Evolutionary conservation across 2,113 vertebrate species (phyloP).

Genomic region (Scortum barcoo): DNA sequence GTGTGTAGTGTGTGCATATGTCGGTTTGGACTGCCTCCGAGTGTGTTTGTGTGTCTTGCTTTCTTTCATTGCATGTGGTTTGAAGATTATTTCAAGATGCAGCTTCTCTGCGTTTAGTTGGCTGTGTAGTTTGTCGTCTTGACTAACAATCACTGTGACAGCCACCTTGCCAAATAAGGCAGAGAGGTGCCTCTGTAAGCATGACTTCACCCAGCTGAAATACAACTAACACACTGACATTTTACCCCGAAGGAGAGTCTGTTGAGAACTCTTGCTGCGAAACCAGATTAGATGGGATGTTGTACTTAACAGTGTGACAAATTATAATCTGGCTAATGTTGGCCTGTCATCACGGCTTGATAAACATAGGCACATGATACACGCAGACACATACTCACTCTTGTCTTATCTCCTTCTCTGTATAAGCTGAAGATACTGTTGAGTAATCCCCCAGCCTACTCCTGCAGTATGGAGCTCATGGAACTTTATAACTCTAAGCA

Average conservation of each 20-base stretch:
- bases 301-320: conserved; percentile 32
- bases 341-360: conserved; percentile 40
- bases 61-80: conserved; percentile 56
- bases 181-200: neutral
- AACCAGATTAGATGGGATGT: conserved; percentile 39
- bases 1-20: neutral
- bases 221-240: conserved; percentile 1
- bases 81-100: conserved; percentile 11
- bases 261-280: conserved; percentile 13
- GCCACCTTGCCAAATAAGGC: neutral
- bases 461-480: neutral
- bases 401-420: conserved; percentile 33
- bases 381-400: conserved; percentile 17
- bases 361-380: conserved; percentile 11
- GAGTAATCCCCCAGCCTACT: neutral
- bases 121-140: conserved; percentile 21
- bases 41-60: conserved; percentile 13
- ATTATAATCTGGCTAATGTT: conserved; percentile 45
- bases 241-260: neutral
- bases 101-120: conserved; percentile 40
- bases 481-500: too few relatives aligned
- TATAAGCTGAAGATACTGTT: conserved; percentile 8
- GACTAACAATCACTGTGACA: conserved; percentile 25
- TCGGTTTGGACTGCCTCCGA: conserved; percentile 13
- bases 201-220: neutral